Conservation (phyloP, 1,140 invertebrate species). For the Trichonephila clavipes region DNA sequence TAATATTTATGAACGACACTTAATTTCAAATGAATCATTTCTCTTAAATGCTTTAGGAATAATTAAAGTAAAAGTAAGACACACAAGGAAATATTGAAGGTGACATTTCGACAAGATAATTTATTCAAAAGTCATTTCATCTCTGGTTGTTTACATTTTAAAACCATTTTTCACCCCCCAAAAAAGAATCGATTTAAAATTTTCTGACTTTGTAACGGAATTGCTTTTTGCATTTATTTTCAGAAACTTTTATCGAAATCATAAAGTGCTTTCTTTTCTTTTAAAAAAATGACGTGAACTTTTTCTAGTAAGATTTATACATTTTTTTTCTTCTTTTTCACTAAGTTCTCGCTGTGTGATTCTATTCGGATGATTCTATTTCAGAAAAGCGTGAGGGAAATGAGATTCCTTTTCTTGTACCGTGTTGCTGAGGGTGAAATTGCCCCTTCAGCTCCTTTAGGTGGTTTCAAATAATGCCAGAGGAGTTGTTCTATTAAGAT, state of each 20-base stretch:
- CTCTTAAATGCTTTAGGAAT: too few relatives aligned
- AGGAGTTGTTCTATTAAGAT: conserved; percentile 47
- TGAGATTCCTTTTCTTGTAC: neutral
- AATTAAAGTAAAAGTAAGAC: too few relatives aligned
- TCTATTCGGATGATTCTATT: neutral
- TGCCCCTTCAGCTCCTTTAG: neutral
- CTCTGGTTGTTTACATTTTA: too few relatives aligned
- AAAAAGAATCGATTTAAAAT: neutral
- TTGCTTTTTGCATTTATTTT: conserved; percentile 2
- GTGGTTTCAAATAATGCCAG: conserved; percentile 11
- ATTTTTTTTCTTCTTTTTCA: neutral
- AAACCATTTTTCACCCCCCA: neutral
- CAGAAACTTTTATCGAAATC: conserved; percentile 15
- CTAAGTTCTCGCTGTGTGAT: neutral
- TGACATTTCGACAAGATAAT: too few relatives aligned
- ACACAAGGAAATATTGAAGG: too few relatives aligned
- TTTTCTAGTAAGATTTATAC: neutral
- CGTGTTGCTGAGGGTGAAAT: conserved; percentile 11
- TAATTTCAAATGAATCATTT: too few relatives aligned
- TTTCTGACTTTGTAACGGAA: neutral
- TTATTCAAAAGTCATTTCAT: too few relatives aligned
- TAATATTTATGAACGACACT: too few relatives aligned
- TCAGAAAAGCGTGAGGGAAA: neutral
- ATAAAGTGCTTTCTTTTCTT: neutral
- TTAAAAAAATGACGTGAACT: neutral